These are phyloP conservation scores for Monodelphis domestica DNA, from an alignment of 2,797 vertebrate genomes.

Conservation along the genomic window DNA sequence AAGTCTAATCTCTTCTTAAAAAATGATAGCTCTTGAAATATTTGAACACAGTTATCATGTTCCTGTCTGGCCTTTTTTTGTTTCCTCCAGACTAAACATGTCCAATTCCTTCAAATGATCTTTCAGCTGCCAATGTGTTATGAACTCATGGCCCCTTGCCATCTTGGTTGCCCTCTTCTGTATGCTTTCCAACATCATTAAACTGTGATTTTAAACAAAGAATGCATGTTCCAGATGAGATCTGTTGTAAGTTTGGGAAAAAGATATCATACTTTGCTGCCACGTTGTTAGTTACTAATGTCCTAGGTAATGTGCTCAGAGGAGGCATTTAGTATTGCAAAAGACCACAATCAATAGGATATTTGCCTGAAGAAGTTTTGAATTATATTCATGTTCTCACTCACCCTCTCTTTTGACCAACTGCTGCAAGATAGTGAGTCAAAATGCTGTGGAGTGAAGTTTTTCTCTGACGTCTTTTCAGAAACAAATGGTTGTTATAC, in stretches of 20 bases:
- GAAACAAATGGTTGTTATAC: neutral
- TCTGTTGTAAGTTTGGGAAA: neutral
- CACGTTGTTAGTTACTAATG: neutral
- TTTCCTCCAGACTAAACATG: neutral
- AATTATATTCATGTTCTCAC: neutral
- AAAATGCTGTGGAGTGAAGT: neutral
- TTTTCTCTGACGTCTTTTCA: neutral
- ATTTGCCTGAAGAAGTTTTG: accelerated
- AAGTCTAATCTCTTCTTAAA: neutral
- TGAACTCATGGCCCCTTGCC: neutral
- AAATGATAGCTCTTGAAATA: neutral
- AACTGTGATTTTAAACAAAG: too few relatives aligned
- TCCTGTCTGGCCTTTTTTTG: neutral
- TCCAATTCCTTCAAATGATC: neutral
- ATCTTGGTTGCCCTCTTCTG: neutral
- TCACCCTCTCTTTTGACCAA: neutral
- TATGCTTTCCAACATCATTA: neutral
- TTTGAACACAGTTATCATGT: neutral
- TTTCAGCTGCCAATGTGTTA: neutral
- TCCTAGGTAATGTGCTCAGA: neutral
- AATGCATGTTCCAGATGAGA: neutral
- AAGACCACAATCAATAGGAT: neutral
- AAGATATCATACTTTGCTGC: neutral
- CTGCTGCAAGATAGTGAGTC: neutral
- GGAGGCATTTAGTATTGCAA: accelerated